Evolutionary conservation across 2,113 vertebrate species (phyloP).

Genomic region (Bostrychus sinensis): DNA sequence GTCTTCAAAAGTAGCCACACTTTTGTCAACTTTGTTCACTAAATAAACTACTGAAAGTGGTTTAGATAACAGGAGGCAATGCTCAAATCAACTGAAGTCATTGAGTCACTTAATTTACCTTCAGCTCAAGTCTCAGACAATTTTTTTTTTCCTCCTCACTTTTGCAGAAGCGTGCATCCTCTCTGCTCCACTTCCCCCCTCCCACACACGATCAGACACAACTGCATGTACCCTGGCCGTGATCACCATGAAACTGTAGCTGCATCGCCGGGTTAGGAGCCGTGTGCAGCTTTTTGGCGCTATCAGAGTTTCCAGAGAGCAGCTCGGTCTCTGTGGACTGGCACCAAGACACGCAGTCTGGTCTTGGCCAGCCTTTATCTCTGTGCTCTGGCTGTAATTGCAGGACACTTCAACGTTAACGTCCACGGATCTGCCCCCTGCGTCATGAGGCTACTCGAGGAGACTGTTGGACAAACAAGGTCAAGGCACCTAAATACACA

Average conservation of each 20-base stretch:
- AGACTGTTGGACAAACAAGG: slow-evolving; percentile 64
- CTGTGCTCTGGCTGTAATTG: slow-evolving; percentile 60
- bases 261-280: neutral
- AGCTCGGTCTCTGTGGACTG: slow-evolving; percentile 50
- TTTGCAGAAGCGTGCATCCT: neutral
- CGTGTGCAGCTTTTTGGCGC: slow-evolving; percentile 16
- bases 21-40: no score
- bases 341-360: slow-evolving; percentile 62
- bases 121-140: no score
- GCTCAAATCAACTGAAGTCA: no score
- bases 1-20: no score
- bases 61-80: no score
- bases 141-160: neutral
- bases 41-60: no score
- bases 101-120: no score
- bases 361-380: slow-evolving; percentile 60
- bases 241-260: slow-evolving; percentile 8
- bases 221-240: neutral
- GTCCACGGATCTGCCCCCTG: slow-evolving; percentile 42
- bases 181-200: slow-evolving; percentile 41
- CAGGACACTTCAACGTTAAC: slow-evolving; percentile 66
- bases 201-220: neutral
- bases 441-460: slow-evolving; percentile 62
- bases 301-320: slow-evolving; percentile 38
- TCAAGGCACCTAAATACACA: slow-evolving; percentile 47